Evolutionary conservation across 2,797 vertebrate genomes (phyloP), one percentile per base, ranked within the genome.

Genomic region (Melanotaenia parkinsoni): DNA sequence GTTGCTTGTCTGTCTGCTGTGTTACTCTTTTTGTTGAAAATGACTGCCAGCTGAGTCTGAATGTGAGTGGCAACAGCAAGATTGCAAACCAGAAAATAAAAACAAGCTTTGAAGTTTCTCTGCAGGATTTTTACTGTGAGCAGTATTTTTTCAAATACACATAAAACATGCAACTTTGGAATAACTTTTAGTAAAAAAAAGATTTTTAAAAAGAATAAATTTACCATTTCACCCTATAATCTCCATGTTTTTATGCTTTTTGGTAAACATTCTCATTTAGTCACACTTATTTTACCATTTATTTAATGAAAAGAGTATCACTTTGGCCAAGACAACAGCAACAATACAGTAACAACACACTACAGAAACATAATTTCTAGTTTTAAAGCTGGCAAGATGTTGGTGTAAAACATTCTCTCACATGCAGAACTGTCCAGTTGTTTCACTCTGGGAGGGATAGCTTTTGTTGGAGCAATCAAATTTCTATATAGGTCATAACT

Each of bases 341-440:
- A 37, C 35, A 37, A 37, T 37, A 37, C 35, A 37, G 35, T 37
- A 3, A 37, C 35, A 37, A 10, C 35, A 40, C 38, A 38, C 10
- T 10, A 38, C 37, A 14, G 12, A 12, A 40, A 40, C 47, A 28
- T 2, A 53, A 33, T 12, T 58, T 57, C 10, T 28, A 16, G 13
- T 30, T 45, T 24, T 20, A n/a, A 28, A 56, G 33, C n/a, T 30
- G 18, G 68, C 13, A 3, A 66, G 58, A 51, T 24, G 14, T 43
- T 63, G 43, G 20, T 65, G 37, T 63, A 13, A 35, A 74, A 35
- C 33, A 5, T 57, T 54, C 20, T 61, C 54, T 57, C 40, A 2
- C 1, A 18, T 45, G 40, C 47, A 37, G 45, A 59, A 66, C 58
- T 20, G 50, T 68, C 56, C 73, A 76, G 70, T 53, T 77, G 28